Evolutionary conservation across 2,113 vertebrate genomes (phyloP).

Genomic region (Felis catus): F.catus_Fca126_mat1.0 CM031415.1:7557501-7558000

Average conservation of each 20-base stretch:
- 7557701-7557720: not conserved
- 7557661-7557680: not conserved
- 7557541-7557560: not conserved
- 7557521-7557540: not conserved
- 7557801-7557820: not conserved
- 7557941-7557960: conserved; percentile 46
- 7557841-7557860: not conserved
- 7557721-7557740: not conserved
- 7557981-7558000: conserved; percentile 39
- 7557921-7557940: conserved; percentile 33
- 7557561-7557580: not conserved
- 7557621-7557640: not conserved
- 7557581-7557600: not conserved
- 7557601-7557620: not conserved
- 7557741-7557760: not conserved
- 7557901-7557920: conserved; percentile 11
- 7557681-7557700: not conserved
- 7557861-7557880: conserved; percentile 34
- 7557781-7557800: not conserved
- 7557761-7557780: not conserved
- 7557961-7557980: conserved; percentile 50
- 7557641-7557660: not conserved
- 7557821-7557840: not conserved
- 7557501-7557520: not conserved
- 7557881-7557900: not conserved